A percentile compares a stretch with the other conserved stretches of the same genome.
phyloP scores from a whole-genome alignment of 2,797 vertebrate genomes.

The Anniella stebbinsi region DNA sequence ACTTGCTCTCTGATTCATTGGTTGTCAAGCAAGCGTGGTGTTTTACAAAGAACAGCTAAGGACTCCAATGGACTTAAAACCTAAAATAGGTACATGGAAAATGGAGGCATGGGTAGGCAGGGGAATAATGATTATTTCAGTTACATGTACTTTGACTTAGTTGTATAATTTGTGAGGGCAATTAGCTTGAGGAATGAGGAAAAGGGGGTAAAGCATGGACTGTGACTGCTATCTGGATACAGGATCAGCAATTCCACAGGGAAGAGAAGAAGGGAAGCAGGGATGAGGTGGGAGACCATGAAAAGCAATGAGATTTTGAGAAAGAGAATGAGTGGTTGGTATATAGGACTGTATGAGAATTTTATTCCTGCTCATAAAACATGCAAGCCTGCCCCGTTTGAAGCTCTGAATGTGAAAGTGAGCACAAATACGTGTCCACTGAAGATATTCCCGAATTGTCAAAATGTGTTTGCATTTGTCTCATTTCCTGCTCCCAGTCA shows the following conservation, averaged over 20 bases:
- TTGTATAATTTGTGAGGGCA: neutral
- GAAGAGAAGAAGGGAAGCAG: neutral
- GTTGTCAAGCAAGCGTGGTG: no score
- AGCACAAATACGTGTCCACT: no score
- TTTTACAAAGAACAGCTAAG: no score
- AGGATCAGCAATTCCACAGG: neutral
- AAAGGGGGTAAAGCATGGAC: neutral
- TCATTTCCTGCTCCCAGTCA: no score
- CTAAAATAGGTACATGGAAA: neutral
- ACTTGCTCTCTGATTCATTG: no score
- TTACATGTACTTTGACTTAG: neutral
- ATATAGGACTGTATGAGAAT: neutral
- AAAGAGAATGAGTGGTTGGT: neutral
- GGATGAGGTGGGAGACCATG: no score
- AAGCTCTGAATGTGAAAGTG: no score
- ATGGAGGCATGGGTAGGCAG: neutral
- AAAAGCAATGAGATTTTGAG: neutral
- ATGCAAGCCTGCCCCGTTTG: no score
- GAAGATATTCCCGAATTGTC: no score
- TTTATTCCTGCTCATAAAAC: no score
- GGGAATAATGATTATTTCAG: neutral
- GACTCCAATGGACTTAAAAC: neutral
- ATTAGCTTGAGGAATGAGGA: neutral
- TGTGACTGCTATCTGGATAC: neutral
- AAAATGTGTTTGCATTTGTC: no score